Conservation (phyloP, 2,113 vertebrate species). For the Patagioenas fasciata region DNA sequence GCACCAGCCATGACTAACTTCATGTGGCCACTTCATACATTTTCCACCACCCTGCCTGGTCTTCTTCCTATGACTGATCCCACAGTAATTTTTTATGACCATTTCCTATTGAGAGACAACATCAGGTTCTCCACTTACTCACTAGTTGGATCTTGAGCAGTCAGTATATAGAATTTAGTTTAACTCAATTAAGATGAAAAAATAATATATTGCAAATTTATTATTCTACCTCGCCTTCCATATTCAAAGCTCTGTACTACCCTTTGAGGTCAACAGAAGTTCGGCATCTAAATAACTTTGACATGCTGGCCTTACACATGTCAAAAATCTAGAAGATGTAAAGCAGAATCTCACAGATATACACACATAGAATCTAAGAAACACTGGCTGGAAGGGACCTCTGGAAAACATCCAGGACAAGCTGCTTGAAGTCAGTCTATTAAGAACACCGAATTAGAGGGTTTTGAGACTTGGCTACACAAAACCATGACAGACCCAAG, state of each 20-base stretch:
- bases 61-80: background rate
- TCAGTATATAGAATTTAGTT: background rate
- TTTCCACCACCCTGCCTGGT: background rate
- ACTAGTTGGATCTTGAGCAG: background rate
- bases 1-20: background rate
- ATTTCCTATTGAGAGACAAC: background rate
- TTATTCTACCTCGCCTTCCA: background rate
- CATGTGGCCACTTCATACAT: background rate
- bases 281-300: background rate
- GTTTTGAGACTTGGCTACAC: background rate
- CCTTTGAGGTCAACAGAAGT: background rate
- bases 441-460: background rate
- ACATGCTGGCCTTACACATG: background rate
- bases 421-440: background rate
- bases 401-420: background rate
- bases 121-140: background rate
- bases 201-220: background rate
- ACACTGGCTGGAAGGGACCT: fast-evolving
- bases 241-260: background rate
- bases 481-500: background rate
- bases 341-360: background rate
- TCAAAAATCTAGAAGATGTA: background rate
- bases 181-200: background rate
- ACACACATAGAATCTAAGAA: background rate
- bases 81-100: background rate